Conservation (phyloP, 1,140 invertebrate genomes). For the Elymnias hypermnestra region DNA sequence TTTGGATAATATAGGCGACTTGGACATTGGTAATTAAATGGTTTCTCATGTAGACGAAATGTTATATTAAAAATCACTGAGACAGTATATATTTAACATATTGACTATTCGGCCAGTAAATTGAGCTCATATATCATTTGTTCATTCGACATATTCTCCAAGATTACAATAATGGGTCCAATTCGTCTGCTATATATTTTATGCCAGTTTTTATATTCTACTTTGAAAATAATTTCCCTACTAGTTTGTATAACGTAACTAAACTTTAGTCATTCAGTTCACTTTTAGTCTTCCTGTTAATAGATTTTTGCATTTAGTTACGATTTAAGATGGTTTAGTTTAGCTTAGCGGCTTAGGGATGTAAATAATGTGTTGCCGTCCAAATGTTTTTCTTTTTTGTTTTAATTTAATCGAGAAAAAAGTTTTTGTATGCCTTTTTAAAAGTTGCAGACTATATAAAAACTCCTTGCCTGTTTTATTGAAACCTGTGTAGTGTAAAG, state of each 20-base stretch:
- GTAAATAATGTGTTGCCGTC: conserved; percentile 52
- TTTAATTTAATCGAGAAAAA: conserved; percentile 3
- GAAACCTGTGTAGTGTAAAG: too few species aligned
- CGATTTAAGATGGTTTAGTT: conserved; percentile 42
- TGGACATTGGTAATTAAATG: too few species aligned
- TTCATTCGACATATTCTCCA: neutral
- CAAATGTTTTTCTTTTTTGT: conserved; percentile 25
- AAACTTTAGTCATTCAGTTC: conserved; percentile 29
- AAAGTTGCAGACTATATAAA: too few species aligned
- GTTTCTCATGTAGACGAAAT: too few species aligned
- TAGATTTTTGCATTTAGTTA: conserved; percentile 66
- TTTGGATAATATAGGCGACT: neutral
- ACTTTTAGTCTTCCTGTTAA: conserved; percentile 50
- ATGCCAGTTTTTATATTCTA: conserved; percentile 11
- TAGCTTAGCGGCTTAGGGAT: conserved; percentile 38
- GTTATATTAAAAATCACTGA: too few species aligned
- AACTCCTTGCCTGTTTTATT: too few species aligned
- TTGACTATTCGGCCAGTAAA: conserved; percentile 1
- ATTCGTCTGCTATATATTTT: neutral
- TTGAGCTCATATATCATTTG: neutral
- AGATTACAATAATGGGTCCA: neutral
- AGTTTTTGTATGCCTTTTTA: conserved; percentile 14
- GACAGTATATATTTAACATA: too few species aligned
- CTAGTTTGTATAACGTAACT: conserved; percentile 13
- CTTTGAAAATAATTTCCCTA: neutral